Percentiles rank a stretch among this genome's conserved stretches.
phyloP scores from a whole-genome alignment of 2,113 vertebrate genomes.

The Miniopterus natalensis region DNA sequence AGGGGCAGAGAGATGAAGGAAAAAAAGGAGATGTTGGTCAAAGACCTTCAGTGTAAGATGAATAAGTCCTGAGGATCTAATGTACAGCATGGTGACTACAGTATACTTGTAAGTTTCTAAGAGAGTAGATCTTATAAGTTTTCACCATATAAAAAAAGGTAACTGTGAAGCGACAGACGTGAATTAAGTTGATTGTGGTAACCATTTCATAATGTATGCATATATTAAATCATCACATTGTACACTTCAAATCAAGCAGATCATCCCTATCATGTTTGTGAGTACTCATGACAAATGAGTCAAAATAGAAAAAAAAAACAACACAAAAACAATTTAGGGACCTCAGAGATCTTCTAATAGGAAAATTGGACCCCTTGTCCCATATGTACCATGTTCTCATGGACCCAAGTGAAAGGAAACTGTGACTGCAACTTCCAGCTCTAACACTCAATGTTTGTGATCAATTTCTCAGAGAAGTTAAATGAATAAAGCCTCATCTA shows the following conservation, averaged over 20 bases:
- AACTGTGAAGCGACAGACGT: not conserved
- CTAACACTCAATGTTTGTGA: not conserved
- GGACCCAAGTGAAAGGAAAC: slow-evolving; percentile 14
- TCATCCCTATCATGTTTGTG: not conserved
- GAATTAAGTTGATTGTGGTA: not conserved
- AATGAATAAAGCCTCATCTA: slow-evolving; percentile 15
- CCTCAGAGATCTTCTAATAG: slow-evolving; percentile 42
- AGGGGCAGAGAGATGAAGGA: not conserved
- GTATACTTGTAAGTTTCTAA: not conserved
- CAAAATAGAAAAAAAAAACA: slow-evolving; percentile 29
- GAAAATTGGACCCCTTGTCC: slow-evolving; percentile 7
- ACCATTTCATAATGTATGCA: not conserved
- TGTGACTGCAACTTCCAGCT: not conserved
- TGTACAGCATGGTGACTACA: not conserved
- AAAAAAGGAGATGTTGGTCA: not conserved
- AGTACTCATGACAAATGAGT: not conserved
- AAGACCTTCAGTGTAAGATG: not conserved
- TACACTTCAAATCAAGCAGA: not conserved
- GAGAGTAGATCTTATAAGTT: not conserved
- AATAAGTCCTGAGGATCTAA: not conserved
- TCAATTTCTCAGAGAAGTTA: slow-evolving; percentile 42
- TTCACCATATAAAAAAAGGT: not conserved
- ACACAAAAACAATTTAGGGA: not conserved
- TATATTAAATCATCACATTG: not conserved
- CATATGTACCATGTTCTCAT: not conserved